These are phyloP conservation scores for Bothrops jararaca DNA, from an alignment of 2,113 vertebrate genomes.

Conservation along the genomic window DNA sequence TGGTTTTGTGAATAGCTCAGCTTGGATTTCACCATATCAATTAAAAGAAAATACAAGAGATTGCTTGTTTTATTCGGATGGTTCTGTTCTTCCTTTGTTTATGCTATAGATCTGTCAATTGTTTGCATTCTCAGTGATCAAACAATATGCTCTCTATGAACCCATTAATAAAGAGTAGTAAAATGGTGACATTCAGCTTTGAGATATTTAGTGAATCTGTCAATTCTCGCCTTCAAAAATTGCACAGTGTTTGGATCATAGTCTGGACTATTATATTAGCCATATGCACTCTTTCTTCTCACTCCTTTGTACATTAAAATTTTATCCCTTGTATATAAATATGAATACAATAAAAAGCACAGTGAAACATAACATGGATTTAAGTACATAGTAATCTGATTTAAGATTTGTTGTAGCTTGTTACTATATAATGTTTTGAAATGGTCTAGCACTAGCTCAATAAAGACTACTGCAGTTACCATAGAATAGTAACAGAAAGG, in stretches of 20 bases:
- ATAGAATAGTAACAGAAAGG: background rate
- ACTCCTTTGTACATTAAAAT: background rate
- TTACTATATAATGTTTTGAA: background rate
- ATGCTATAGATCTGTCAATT: background rate
- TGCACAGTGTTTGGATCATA: background rate
- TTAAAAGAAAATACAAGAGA: background rate
- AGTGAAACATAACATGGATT: background rate
- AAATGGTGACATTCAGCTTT: background rate
- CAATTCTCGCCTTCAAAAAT: background rate
- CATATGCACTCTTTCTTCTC: background rate
- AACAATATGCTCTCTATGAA: background rate
- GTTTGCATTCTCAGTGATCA: background rate
- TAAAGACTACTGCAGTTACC: background rate
- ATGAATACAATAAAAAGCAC: background rate
- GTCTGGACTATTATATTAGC: background rate
- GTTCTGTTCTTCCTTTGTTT: background rate
- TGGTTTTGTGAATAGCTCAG: background rate
- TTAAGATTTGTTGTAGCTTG: background rate
- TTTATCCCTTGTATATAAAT: background rate
- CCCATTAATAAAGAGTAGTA: background rate
- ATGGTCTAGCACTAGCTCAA: background rate
- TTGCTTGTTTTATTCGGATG: background rate
- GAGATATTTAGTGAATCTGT: background rate
- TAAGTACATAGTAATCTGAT: background rate
- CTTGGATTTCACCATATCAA: background rate